Evolutionary conservation across 2,113 vertebrate genomes (phyloP).

Genomic region (Lepisosteus oculatus): DNA sequence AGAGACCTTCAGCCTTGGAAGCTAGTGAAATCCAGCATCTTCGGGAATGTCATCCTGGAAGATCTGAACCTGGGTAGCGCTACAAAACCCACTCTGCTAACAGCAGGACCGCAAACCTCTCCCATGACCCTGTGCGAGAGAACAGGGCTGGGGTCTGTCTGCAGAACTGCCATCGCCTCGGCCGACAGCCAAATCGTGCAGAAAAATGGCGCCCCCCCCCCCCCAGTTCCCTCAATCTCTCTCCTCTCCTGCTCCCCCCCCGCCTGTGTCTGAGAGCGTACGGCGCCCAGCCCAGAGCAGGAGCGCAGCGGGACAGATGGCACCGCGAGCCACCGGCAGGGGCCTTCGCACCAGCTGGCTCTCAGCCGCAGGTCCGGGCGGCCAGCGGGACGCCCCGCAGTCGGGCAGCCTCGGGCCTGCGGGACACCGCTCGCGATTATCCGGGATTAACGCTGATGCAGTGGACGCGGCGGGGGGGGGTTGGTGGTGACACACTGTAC

Average conservation of each 20-base stretch:
- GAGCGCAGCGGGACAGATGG: conserved; percentile 58
- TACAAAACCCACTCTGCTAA: too few species aligned
- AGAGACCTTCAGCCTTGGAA: too few species aligned
- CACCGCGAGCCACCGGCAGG: conserved; percentile 62
- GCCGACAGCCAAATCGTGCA: neutral
- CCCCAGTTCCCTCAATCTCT: neutral
- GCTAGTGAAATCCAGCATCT: too few species aligned
- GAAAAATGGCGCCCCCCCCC: conserved; percentile 3
- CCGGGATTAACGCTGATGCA: too few species aligned
- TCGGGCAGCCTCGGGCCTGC: conserved; percentile 14
- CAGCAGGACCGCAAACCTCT: too few species aligned
- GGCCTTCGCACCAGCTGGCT: conserved; percentile 65
- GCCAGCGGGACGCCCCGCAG: neutral
- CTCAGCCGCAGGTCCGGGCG: conserved; percentile 36
- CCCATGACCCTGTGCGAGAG: too few species aligned
- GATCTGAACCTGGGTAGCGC: too few species aligned
- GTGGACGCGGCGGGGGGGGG: too few species aligned
- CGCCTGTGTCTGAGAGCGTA: conserved; percentile 15
- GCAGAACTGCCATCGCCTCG: too few species aligned
- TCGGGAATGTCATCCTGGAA: too few species aligned
- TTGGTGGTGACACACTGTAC: too few species aligned
- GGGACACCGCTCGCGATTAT: neutral
- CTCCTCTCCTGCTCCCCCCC: neutral
- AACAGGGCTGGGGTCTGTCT: too few species aligned
- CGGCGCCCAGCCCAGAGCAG: conserved; percentile 23